Conservation (phyloP, 2,888 invertebrate genomes). For the Clitarchus hookeri region DNA sequence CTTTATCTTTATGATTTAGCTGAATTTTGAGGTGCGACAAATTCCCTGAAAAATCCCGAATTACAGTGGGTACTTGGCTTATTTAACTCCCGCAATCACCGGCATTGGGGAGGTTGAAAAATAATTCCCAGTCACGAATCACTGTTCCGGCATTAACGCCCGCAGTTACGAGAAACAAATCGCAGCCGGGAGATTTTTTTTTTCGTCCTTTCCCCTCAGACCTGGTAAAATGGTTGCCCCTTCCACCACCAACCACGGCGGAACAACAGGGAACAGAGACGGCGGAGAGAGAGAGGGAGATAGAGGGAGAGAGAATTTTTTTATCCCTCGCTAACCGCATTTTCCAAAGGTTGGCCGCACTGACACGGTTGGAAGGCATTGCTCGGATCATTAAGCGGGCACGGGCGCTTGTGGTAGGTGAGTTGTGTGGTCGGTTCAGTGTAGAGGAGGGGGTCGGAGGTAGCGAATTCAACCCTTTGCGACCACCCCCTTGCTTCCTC, state of each 20-base stretch:
- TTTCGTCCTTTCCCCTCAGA: too few relatives aligned
- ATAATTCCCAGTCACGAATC: constrained; percentile 1
- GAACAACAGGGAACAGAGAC: not conserved
- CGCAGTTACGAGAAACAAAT: constrained; percentile 2
- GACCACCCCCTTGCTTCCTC: not conserved
- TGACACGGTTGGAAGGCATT: constrained; percentile 8
- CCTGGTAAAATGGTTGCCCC: too few relatives aligned
- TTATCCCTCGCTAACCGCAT: constrained; percentile 6
- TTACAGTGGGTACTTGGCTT: too few relatives aligned
- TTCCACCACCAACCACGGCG: not conserved
- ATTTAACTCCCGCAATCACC: too few relatives aligned
- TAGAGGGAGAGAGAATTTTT: not conserved
- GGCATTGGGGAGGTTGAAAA: not conserved
- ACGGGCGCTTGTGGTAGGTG: not conserved
- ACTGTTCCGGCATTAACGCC: not conserved
- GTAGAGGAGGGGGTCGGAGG: not conserved
- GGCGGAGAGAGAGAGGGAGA: not conserved
- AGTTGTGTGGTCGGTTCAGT: not conserved
- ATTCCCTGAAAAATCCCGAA: too few relatives aligned
- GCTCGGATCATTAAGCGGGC: constrained; percentile 1
- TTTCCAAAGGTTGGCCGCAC: constrained; percentile 14
- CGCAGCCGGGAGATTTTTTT: not conserved
- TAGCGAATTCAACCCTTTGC: not conserved
- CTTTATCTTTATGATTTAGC: too few relatives aligned
- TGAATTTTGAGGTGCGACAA: too few relatives aligned